Base-by-base conservation (phyloP, 1,140 invertebrate species). In the Bombus waltoni region DNA sequence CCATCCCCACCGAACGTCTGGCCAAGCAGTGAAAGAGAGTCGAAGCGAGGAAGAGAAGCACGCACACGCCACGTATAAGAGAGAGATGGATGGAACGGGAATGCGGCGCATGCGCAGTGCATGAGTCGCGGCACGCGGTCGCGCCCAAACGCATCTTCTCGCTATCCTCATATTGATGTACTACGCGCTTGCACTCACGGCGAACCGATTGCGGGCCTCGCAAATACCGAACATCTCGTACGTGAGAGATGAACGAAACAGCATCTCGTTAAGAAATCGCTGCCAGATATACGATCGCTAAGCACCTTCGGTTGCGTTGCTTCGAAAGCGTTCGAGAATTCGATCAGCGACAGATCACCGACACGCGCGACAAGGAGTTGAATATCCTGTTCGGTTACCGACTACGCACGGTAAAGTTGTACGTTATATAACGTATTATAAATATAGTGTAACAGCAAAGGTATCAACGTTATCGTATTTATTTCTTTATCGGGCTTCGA, bases 111-210 rank as follows among this genome's bases (percentile, higher is more conserved):
- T 81, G 89, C 88, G 91, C 83, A 53, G 76, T 62, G 9, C 32
- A 35, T 72, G 74, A 57, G 59, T 79, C 86, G 81, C 66, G 90
- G 90, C 92, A 92, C 91, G 92, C 91, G 91, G 92, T 92, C 91
- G 92, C 92, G 83, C 91, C 91, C 91, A 92, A 90, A 90, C 87
- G 90, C 83, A 82, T 87, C 81, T 59, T 83, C 66, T 86, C 83
- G 83, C 88, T 90, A 92, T 86, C 83, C 77, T 92, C 90, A 91
- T 92, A 92, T 92, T 92, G 91, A 92, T 91, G 91, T 92, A 86
- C 88, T 87, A 84, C 81, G 81, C 81, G 85, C 77, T 88, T 88
- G 85, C 87, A 89, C 88, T 91, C 85, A 78, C 85, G 68, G 57
- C 85, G 88, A 90, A 35, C 81, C 85, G 88, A 90, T 89, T 87